phyloP scores from a whole-genome alignment of 2,888 invertebrate genomes.

The Nymphalis polychloros region DNA sequence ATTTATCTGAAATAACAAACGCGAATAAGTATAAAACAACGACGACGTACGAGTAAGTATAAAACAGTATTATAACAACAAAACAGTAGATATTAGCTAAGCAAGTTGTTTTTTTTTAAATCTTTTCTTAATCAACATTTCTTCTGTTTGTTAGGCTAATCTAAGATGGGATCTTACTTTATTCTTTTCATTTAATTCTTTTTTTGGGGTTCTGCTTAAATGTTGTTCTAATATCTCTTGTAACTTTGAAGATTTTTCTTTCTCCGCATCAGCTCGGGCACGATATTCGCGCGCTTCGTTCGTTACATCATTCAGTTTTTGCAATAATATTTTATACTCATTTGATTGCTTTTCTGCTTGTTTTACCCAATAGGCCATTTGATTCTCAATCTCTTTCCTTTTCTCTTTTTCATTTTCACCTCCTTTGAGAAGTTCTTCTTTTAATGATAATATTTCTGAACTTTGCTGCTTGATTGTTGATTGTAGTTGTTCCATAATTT shows the following conservation, averaged over 20 bases:
- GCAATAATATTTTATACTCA: conserved; percentile 65
- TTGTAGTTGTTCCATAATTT: conserved; percentile 65
- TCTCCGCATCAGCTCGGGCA: conserved; percentile 60
- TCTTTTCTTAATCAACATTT: too few relatives aligned
- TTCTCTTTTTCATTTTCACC: conserved; percentile 54
- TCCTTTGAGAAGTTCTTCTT: conserved; percentile 68
- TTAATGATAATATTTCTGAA: conserved; percentile 72
- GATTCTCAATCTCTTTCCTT: conserved; percentile 60
- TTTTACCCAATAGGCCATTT: conserved; percentile 63
- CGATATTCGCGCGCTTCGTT: conserved; percentile 64
- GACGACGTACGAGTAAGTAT: too few relatives aligned
- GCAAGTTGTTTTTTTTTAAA: background rate
- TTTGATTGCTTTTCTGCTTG: conserved; percentile 65
- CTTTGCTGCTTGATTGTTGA: conserved; percentile 77
- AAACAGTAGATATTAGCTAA: background rate
- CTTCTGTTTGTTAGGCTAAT: conserved; percentile 4
- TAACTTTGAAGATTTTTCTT: conserved; percentile 55
- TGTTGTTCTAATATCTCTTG: conserved; percentile 58
- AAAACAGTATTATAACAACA: too few relatives aligned
- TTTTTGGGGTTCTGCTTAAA: conserved; percentile 41
- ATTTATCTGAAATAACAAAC: background rate
- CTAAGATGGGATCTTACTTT: conserved; percentile 31
- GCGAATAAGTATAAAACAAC: background rate
- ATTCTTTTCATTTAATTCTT: conserved; percentile 23
- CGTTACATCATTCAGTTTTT: conserved; percentile 65